Evolutionary conservation across 2,113 vertebrate species (phyloP), one percentile per base, ranked within the genome.

Genomic region (Hemicordylus capensis): DNA sequence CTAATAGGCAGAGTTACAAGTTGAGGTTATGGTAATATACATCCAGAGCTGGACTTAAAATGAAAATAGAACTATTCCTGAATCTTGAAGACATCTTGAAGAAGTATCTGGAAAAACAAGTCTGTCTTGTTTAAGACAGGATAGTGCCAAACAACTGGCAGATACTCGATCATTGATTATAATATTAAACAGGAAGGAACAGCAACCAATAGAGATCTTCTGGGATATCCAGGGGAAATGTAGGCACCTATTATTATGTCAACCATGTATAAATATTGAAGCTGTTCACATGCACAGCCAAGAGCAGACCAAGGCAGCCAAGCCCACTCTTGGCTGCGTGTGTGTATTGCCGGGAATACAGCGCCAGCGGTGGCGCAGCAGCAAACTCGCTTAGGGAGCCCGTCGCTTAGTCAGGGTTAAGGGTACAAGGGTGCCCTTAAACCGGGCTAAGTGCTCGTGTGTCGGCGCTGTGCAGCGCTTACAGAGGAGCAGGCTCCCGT

Each of bases 101-200:
- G 94, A 94, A 80, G 85, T 83, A 88, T 93, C 95, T 91, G 90
- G 95, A 95, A 94, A 93, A 96, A 95, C 95, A 51, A 93, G 95
- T 94, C 93, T 85, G 89, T 89, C 94, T 81, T 86, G 94, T 94
- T 95, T 92, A 91, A 89, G 90, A 90, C 85, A 93, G 91, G 94
- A 96, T 94, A 90, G 92, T 93, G 89, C 63, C 81, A 84, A 93
- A 91, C 87, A 89, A 90, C 91, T 94, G 95, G 93, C 93, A 89
- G 86, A 81, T 90, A 91, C 85, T 90, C 89, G 90, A 92, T 94
- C 89, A 85, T 83, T 91, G 91, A 94, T 94, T 93, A 93, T 93
- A 94, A 95, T 93, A 92, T 93, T 90, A 93, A 94, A 94, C 89
- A 94, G 90, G 92, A 95, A 94, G 88, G 91, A 93, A 92, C 82